Base-by-base conservation (phyloP, 1,140 invertebrate species). In the Acromyrmex heyeri region DNA sequence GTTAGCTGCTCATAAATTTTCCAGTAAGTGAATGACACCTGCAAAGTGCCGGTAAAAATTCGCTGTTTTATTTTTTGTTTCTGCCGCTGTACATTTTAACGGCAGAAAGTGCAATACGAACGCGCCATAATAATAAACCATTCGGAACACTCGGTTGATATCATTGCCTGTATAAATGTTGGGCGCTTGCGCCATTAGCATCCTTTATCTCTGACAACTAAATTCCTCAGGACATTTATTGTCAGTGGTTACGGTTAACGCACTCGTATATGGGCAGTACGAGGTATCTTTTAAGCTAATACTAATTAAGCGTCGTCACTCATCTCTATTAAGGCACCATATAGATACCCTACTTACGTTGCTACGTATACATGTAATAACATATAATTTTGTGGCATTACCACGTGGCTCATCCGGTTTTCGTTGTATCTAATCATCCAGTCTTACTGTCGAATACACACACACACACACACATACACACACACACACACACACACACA, bases 261-360 rank as follows among this genome's bases (percentile, higher is more conserved):
- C 50, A 86, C 50, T 75, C 61, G 18, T 38, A 48, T 62, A 59
- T 30, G 70, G 78, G 27, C 78, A 83, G 53, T n/a, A 48, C 65
- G 53, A 70, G 89, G 55, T 82, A 88, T 83, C 87, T 83, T 83
- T 79, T 67, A 30, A 48, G 85, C 75, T 89, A 89, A 87, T 79
- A 83, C 73, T 85, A 90, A 90, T 90, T 89, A 89, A 90, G 75
- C 79, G 55, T 87, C 85, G 85, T 87, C 89, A 57, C 86, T 89
- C 86, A 85, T 90, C 89, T 90, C 89, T 90, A 89, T 89, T 90
- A 90, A 85, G 34, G 75, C 59, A 12, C 7, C 14, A n/a, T 53
- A 27, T 59, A 57, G 59, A 82, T 69, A 21, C 10, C n/a, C 8
- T 65, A 61, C 55, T 21, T 59, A 62, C 10, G 57, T 57, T 16